These are phyloP conservation scores for Eudemis profundana DNA, from an alignment of 2,888 invertebrate species.

Conservation along the genomic window DNA sequence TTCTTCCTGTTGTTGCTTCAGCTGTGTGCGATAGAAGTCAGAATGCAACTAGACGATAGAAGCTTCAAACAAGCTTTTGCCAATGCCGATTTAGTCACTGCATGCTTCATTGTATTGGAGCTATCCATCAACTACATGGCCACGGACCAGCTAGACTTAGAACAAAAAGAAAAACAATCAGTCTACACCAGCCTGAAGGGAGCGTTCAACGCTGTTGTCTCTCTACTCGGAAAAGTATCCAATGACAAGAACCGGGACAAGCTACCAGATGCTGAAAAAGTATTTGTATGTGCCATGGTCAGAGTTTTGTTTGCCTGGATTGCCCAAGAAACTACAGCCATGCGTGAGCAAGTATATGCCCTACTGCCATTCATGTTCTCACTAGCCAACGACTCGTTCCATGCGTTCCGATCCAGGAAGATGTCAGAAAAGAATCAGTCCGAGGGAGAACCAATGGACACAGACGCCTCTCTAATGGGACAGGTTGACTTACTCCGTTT, in stretches of 20 bases:
- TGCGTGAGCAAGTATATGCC: constrained; percentile 92
- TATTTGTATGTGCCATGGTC: constrained; percentile 93
- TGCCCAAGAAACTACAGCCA: constrained; percentile 95
- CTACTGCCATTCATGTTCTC: constrained; percentile 93
- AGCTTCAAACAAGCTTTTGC: constrained; percentile 91
- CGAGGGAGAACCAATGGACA: constrained; percentile 82
- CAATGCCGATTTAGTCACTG: constrained; percentile 91
- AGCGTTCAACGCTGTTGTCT: constrained; percentile 93
- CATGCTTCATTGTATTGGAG: constrained; percentile 93
- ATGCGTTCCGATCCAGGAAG: constrained; percentile 88
- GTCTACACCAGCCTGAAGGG: constrained; percentile 95
- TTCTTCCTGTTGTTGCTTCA: constrained; percentile 93
- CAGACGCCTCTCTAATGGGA: constrained; percentile 77
- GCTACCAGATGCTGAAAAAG: constrained; percentile 88
- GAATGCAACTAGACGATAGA: constrained; percentile 96
- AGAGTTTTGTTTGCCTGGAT: constrained; percentile 95
- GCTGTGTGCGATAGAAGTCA: constrained; percentile 95
- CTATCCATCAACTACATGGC: constrained; percentile 92
- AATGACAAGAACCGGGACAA: constrained; percentile 90
- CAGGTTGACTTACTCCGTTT: constrained; percentile 91
- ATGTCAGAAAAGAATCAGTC: constrained; percentile 88
- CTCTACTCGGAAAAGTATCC: constrained; percentile 89
- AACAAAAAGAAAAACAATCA: constrained; percentile 96
- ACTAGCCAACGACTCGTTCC: constrained; percentile 93
- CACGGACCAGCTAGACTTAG: constrained; percentile 92